These are phyloP conservation scores for Lepidocolaptes lacrymiger DNA, from an alignment of 2,797 vertebrate genomes.

Conservation along the genomic window DNA sequence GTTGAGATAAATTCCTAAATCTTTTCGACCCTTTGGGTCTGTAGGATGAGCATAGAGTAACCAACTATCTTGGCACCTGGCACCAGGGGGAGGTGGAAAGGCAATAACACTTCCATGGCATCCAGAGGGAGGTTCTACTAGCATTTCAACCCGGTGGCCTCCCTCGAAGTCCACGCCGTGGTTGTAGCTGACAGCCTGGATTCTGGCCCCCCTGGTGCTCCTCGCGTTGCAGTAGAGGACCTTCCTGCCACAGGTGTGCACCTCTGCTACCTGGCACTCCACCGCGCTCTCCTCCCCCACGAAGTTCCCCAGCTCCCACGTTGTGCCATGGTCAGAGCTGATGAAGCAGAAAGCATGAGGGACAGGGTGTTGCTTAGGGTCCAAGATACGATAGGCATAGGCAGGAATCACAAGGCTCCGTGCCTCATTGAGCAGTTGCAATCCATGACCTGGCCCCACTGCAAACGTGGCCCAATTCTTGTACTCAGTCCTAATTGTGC, in stretches of 20 bases:
- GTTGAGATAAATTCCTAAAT: slow-evolving; percentile 76
- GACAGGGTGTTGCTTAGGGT: background rate
- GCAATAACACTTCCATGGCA: slow-evolving; percentile 72
- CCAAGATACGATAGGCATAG: slow-evolving; percentile 67
- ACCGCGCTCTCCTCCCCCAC: background rate
- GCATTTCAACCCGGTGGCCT: background rate
- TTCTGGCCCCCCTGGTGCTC: slow-evolving; percentile 29
- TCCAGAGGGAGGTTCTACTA: slow-evolving; percentile 66
- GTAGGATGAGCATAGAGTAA: slow-evolving; percentile 73
- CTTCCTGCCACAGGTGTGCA: background rate
- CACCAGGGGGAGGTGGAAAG: slow-evolving; percentile 34
- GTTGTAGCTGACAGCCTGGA: slow-evolving; percentile 71
- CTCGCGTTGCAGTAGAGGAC: slow-evolving; percentile 72
- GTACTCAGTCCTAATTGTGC: background rate
- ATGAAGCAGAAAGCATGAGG: slow-evolving; percentile 72
- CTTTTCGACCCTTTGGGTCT: background rate
- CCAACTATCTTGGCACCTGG: slow-evolving; percentile 28
- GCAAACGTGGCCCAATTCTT: slow-evolving; percentile 76
- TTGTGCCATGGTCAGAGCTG: slow-evolving; percentile 63
- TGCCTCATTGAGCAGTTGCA: slow-evolving; percentile 37
- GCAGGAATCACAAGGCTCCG: slow-evolving; percentile 74
- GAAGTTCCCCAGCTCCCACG: slow-evolving; percentile 57
- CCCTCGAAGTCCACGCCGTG: slow-evolving; percentile 38
- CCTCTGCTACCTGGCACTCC: slow-evolving; percentile 75
- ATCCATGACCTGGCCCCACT: slow-evolving; percentile 72